These are phyloP conservation scores for Corynorhinus townsendii DNA, from an alignment of 2,113 vertebrate genomes.

Conservation along the genomic window DNA sequence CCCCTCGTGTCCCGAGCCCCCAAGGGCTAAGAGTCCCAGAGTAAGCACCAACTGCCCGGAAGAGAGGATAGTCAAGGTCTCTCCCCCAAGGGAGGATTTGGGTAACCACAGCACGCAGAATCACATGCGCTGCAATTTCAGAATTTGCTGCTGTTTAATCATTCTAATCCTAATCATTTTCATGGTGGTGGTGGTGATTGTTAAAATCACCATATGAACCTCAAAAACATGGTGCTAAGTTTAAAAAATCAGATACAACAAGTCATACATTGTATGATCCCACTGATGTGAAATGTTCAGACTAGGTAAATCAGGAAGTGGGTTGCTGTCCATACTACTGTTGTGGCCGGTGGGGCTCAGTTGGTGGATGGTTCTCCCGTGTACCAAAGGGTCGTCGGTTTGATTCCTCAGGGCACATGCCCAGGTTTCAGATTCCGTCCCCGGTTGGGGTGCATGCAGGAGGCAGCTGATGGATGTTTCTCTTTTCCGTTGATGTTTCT, in stretches of 20 bases:
- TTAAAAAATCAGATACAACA: not conserved
- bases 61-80: not conserved
- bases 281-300: not conserved
- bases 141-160: not conserved
- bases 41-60: rapidly evolving
- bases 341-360: too few relatives aligned
- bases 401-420: too few relatives aligned
- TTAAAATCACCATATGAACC: not conserved
- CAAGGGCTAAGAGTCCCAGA: rapidly evolving
- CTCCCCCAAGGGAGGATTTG: rapidly evolving
- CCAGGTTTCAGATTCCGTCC: too few relatives aligned
- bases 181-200: not conserved
- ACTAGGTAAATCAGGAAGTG: not conserved
- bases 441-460: too few relatives aligned
- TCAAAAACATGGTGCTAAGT: not conserved
- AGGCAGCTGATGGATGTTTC: too few relatives aligned
- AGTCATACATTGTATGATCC: not conserved
- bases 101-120: rapidly evolving
- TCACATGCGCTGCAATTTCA: rapidly evolving
- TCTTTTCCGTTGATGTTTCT: too few relatives aligned
- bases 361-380: not conserved
- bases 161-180: not conserved
- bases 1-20: not conserved
- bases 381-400: too few relatives aligned
- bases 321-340: not conserved